Conservation (phyloP, 2,797 vertebrate genomes). For the Gambusia yucatana region DNA sequence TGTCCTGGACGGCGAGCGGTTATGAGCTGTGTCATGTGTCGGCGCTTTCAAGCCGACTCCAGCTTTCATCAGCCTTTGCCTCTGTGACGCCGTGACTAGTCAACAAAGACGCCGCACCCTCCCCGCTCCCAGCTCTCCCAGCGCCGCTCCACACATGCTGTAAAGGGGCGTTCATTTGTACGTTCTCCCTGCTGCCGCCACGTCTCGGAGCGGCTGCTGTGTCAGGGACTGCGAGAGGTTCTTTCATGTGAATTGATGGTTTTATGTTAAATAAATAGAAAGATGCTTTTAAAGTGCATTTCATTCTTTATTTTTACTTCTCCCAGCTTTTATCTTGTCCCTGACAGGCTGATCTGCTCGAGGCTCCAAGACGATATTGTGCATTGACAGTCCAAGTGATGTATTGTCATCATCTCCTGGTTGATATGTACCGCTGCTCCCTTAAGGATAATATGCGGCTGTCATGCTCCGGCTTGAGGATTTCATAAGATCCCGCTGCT, state of each 20-base stretch:
- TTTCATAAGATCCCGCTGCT: conserved; percentile 37
- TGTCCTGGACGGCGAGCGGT: conserved; percentile 69
- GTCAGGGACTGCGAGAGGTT: conserved; percentile 39
- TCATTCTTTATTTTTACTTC: background rate
- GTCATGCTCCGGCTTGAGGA: conserved; percentile 43
- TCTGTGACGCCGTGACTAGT: conserved; percentile 66
- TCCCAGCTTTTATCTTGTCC: conserved; percentile 6
- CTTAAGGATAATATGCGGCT: conserved; percentile 51
- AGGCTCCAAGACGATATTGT: conserved; percentile 34
- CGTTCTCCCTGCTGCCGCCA: conserved; percentile 59
- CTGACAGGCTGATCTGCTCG: conserved; percentile 28
- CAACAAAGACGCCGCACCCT: conserved; percentile 32
- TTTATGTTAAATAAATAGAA: conserved; percentile 16
- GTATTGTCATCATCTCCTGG: conserved; percentile 47
- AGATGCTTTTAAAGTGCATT: conserved; percentile 8
- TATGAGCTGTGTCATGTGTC: conserved; percentile 78
- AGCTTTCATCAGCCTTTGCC: conserved; percentile 72
- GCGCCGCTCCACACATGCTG: conserved; percentile 62
- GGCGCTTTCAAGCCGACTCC: conserved; percentile 55
- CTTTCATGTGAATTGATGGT: conserved; percentile 47
- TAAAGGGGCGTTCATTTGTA: conserved; percentile 68
- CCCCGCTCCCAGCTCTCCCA: conserved; percentile 57
- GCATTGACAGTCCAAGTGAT: conserved; percentile 56
- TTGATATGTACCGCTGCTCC: conserved; percentile 57
- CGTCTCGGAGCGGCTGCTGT: conserved; percentile 65